Percentiles rank a stretch among this genome's conserved stretches.
phyloP scores from a whole-genome alignment of 2,888 invertebrate genomes.

The Icerya purchasi region DNA sequence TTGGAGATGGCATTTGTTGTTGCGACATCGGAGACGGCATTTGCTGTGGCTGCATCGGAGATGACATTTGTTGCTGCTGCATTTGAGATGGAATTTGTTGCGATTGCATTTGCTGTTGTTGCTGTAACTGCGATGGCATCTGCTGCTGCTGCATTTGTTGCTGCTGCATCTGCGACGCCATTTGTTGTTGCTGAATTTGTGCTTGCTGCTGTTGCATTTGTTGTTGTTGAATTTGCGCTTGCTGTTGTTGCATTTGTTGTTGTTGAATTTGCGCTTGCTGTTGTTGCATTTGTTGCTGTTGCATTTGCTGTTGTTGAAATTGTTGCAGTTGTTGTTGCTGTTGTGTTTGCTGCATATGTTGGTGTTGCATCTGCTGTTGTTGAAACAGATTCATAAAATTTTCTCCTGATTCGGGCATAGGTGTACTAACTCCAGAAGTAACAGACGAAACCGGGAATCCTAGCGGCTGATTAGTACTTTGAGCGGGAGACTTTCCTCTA shows the following conservation, averaged over 20 bases:
- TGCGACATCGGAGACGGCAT: conserved; percentile 19
- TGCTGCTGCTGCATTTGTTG: conserved; percentile 20
- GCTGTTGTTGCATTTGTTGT: conserved; percentile 18
- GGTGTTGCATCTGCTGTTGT: conserved; percentile 18
- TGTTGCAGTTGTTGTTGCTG: conserved; percentile 18
- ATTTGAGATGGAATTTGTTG: conserved; percentile 32
- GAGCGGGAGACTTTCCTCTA: conserved; percentile 29
- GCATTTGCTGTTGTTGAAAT: conserved; percentile 20
- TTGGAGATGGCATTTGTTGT: conserved; percentile 23
- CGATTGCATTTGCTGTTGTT: conserved; percentile 31
- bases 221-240: conserved; percentile 18
- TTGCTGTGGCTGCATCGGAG: neutral
- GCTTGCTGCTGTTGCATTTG: conserved; percentile 20
- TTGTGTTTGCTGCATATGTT: conserved; percentile 20
- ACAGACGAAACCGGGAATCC: conserved; percentile 1
- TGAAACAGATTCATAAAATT: neutral
- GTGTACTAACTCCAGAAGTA: neutral
- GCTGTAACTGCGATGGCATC: conserved; percentile 12
- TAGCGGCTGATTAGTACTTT: conserved; percentile 20
- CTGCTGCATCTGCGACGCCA: conserved; percentile 20
- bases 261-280: conserved; percentile 20
- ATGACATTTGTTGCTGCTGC: conserved; percentile 26
- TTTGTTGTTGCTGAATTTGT: conserved; percentile 19
- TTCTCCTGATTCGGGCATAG: conserved; percentile 3
- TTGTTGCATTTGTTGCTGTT: conserved; percentile 15